These are phyloP conservation scores for Aplocera efformata DNA, from an alignment of 2,888 invertebrate species.

Conservation along the genomic window DNA sequence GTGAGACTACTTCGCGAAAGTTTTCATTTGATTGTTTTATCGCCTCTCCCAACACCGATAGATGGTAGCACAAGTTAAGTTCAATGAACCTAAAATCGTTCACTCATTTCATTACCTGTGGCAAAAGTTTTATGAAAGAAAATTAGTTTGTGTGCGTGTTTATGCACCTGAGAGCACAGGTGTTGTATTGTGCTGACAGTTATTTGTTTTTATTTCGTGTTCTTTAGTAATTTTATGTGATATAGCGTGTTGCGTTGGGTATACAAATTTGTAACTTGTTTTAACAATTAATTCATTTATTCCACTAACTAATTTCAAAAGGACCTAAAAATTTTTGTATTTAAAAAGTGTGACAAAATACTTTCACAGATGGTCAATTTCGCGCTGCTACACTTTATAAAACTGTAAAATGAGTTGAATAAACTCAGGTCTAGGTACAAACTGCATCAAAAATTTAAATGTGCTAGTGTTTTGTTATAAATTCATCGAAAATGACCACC, in stretches of 20 bases:
- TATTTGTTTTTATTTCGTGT: background rate
- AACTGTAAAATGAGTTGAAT: slow-evolving; percentile 70
- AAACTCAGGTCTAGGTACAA: slow-evolving; percentile 38
- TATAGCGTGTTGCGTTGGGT: too few species aligned
- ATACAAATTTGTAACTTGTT: too few species aligned
- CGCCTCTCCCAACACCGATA: slow-evolving; percentile 15
- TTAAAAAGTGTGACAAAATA: slow-evolving; percentile 55
- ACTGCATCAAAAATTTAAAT: background rate
- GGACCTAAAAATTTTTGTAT: too few species aligned
- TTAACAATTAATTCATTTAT: too few species aligned
- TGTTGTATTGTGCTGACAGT: slow-evolving; percentile 5
- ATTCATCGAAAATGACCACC: slow-evolving; percentile 71
- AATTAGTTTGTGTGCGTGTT: slow-evolving; percentile 10
- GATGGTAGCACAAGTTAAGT: slow-evolving; percentile 33
- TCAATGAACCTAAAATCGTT: slow-evolving; percentile 24
- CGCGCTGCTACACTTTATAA: slow-evolving; percentile 50
- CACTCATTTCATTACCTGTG: slow-evolving; percentile 15
- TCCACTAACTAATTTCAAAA: too few species aligned
- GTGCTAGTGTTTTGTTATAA: slow-evolving; percentile 24
- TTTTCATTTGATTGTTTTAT: slow-evolving; percentile 15
- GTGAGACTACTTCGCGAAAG: slow-evolving; percentile 22
- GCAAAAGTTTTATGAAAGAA: background rate
- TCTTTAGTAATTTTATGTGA: too few species aligned
- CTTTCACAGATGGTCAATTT: slow-evolving; percentile 65
- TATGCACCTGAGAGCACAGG: slow-evolving; percentile 19